These are phyloP conservation scores for Dasypolia templi DNA, from an alignment of 2,888 invertebrate species.

Conservation along the genomic window DNA sequence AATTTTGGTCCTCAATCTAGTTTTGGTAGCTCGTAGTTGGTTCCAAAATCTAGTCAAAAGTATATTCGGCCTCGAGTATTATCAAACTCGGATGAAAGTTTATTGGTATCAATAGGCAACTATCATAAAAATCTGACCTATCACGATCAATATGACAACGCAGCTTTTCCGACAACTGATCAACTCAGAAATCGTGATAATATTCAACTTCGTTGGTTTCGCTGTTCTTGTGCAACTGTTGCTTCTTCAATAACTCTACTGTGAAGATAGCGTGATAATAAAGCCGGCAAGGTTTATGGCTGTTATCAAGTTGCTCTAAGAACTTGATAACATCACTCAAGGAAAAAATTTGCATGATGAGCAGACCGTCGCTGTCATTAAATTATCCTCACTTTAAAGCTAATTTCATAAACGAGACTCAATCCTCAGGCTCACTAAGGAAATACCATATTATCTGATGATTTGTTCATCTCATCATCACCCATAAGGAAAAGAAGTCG, in stretches of 20 bases:
- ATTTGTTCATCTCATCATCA: slow-evolving; percentile 32
- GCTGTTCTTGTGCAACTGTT: not conserved
- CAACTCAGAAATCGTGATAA: not conserved
- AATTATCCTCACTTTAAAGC: slow-evolving; percentile 35
- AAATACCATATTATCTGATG: slow-evolving; percentile 52
- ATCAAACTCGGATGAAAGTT: not conserved
- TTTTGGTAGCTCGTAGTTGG: not conserved
- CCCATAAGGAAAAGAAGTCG: slow-evolving; percentile 36
- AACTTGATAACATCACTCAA: slow-evolving; percentile 13
- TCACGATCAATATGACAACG: not conserved
- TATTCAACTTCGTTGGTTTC: not conserved
- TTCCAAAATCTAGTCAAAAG: not conserved
- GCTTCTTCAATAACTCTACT: not conserved
- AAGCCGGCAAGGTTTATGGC: not conserved
- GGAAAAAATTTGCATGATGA: slow-evolving; percentile 27
- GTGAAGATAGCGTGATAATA: not conserved
- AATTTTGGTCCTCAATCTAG: too few species aligned
- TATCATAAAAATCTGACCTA: not conserved
- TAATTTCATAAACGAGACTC: slow-evolving; percentile 42
- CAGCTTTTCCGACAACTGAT: too few species aligned
- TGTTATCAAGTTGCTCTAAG: not conserved
- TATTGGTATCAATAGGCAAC: not conserved
- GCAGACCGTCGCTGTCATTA: slow-evolving; percentile 13
- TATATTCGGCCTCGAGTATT: not conserved
- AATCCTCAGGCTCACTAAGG: slow-evolving; percentile 44